Percentiles rank a stretch among this genome's conserved stretches.
phyloP scores from a whole-genome alignment of 2,888 invertebrate species.

The Sepioteuthis lessoniana region DNA sequence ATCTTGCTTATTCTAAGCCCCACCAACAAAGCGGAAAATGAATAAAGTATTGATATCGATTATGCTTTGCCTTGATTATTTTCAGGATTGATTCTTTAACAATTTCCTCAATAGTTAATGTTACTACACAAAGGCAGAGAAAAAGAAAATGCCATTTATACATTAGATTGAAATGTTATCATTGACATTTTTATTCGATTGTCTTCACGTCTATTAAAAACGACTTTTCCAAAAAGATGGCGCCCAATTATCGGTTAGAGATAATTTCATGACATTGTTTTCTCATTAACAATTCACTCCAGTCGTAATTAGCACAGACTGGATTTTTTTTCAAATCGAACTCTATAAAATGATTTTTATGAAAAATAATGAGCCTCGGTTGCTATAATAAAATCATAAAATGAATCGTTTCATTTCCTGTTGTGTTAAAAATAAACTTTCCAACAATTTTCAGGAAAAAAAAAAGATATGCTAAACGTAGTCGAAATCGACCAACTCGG shows the following conservation, averaged over 20 bases:
- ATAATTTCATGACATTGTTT: background rate
- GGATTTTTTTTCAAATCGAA: background rate
- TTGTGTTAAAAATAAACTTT: background rate
- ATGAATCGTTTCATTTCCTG: background rate
- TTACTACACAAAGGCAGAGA: background rate
- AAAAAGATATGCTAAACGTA: background rate
- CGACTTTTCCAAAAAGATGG: slow-evolving; percentile 11
- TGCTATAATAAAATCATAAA: slow-evolving; percentile 21
- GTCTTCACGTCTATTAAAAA: background rate
- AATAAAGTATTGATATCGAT: no score
- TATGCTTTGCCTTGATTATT: background rate
- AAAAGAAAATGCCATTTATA: background rate
- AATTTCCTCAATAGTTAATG: background rate
- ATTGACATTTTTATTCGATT: background rate
- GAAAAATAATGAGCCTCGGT: slow-evolving; percentile 11
- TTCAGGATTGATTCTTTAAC: background rate
- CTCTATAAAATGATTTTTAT: background rate
- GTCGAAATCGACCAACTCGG: background rate
- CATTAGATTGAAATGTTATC: background rate
- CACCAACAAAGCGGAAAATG: no score
- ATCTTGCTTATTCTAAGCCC: no score
- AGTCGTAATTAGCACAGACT: background rate
- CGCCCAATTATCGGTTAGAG: background rate
- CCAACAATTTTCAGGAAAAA: background rate
- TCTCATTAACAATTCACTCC: slow-evolving; percentile 21